These are phyloP conservation scores for Nothura maculosa DNA, from an alignment of 2,797 vertebrate genomes.

Conservation along the genomic window DNA sequence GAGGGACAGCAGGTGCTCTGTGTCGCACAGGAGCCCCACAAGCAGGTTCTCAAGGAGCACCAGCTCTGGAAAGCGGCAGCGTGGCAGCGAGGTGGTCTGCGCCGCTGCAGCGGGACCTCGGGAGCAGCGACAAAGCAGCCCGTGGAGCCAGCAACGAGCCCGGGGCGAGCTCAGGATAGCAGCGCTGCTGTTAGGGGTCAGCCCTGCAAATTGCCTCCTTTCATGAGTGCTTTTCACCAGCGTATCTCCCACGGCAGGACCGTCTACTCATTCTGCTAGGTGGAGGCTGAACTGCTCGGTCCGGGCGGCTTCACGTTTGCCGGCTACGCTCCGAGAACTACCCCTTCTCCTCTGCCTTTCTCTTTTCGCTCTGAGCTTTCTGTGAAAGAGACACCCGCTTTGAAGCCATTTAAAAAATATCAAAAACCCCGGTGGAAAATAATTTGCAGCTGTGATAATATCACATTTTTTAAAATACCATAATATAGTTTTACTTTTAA, in stretches of 20 bases:
- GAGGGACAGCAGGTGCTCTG: not conserved
- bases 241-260: constrained; percentile 1
- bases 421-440: constrained; percentile 79
- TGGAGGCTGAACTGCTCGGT: constrained; percentile 26
- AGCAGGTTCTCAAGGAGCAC: not conserved
- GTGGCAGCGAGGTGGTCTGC: not conserved
- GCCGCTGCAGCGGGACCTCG: not conserved
- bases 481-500: constrained; percentile 84
- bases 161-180: not conserved
- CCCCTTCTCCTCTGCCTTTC: constrained; percentile 54
- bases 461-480: constrained; percentile 69
- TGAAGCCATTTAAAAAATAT: constrained; percentile 64
- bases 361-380: constrained; percentile 26
- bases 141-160: not conserved
- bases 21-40: not conserved
- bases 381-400: constrained; percentile 68
- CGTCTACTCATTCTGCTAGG: constrained; percentile 46
- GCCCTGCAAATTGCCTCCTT: not conserved
- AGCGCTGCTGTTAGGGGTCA: not conserved
- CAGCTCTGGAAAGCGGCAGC: not conserved
- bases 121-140: not conserved
- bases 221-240: constrained; percentile 28
- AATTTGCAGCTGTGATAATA: constrained; percentile 88
- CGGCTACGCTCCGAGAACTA: constrained; percentile 56
- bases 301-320: constrained; percentile 55